Evolutionary conservation across 1,140 invertebrate species (phyloP).

Genomic region (Euglossa dilemma): DNA sequence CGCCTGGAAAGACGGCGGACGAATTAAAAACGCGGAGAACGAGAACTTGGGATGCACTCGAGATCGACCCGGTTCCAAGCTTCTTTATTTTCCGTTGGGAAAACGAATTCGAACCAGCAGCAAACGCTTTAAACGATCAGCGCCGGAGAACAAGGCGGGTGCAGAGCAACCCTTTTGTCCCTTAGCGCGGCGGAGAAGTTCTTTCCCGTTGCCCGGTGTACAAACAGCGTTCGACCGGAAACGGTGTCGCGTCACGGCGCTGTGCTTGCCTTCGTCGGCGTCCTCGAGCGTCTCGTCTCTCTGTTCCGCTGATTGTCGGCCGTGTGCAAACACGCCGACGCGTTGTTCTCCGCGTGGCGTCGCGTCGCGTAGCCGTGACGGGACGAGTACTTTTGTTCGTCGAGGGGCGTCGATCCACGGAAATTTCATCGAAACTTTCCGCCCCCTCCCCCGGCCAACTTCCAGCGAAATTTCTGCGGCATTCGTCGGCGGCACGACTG

Average conservation of each 20-base stretch:
- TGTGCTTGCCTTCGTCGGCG: constrained; percentile 11
- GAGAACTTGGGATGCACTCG: background rate
- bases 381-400: constrained; percentile 2
- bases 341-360: background rate
- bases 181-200: background rate
- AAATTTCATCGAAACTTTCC: constrained; percentile 43
- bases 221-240: constrained; percentile 7
- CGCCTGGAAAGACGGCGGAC: no score
- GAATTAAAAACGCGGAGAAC: no score
- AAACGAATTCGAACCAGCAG: background rate
- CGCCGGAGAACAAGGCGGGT: background rate
- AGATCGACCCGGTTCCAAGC: background rate
- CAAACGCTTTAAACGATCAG: background rate
- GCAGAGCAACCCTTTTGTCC: background rate
- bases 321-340: constrained; percentile 15
- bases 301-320: background rate
- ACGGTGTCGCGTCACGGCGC: background rate
- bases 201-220: background rate
- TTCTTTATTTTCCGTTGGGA: background rate
- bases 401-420: constrained; percentile 3
- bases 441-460: no score
- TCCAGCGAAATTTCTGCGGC: constrained; percentile 19
- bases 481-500: constrained; percentile 29
- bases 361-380: no score
- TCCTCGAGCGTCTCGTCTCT: background rate